Conservation (phyloP, 2,888 invertebrate species). For the Zaprionus lineosus region DNA sequence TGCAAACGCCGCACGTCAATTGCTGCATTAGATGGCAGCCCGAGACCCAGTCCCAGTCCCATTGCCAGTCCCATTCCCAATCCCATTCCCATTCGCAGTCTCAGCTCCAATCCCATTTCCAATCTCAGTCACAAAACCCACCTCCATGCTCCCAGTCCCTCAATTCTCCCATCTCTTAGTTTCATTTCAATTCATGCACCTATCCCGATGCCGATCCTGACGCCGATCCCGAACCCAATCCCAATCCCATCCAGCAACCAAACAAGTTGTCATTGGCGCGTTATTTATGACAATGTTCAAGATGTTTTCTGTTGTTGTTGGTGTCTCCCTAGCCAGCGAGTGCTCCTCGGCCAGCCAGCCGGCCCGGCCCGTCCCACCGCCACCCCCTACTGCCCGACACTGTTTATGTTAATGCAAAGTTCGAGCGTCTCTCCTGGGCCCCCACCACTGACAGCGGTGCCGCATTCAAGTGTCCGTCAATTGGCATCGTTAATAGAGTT, state of each 20-base stretch:
- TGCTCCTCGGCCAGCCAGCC: too few species aligned
- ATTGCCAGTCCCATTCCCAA: slow-evolving; percentile 5
- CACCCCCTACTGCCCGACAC: slow-evolving; percentile 37
- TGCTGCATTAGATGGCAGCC: slow-evolving; percentile 63
- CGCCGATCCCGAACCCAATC: slow-evolving; percentile 22
- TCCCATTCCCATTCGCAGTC: background rate
- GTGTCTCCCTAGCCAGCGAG: slow-evolving; percentile 26
- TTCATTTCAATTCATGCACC: too few species aligned
- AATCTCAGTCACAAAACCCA: slow-evolving; percentile 16
- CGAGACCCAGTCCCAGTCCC: slow-evolving; percentile 5
- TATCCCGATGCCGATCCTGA: too few species aligned
- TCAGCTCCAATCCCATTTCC: slow-evolving; percentile 14
- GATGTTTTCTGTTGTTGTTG: slow-evolving; percentile 67
- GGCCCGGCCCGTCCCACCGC: slow-evolving; percentile 7
- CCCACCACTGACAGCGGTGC: slow-evolving; percentile 56
- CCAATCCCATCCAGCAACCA: slow-evolving; percentile 45
- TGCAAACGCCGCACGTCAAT: slow-evolving; percentile 77
- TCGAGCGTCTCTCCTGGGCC: slow-evolving; percentile 14
- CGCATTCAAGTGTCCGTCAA: slow-evolving; percentile 78
- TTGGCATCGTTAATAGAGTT: slow-evolving; percentile 76
- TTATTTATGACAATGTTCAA: slow-evolving; percentile 78
- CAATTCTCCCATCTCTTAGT: too few species aligned
- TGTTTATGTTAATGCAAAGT: slow-evolving; percentile 72
- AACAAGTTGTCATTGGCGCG: slow-evolving; percentile 74
- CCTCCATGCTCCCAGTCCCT: slow-evolving; percentile 16